A percentile compares a stretch with the other conserved stretches of the same genome.
These are phyloP conservation scores for Ctenoplectra terminalis DNA, from an alignment of 1,140 invertebrate species.

Conservation along the genomic window DNA sequence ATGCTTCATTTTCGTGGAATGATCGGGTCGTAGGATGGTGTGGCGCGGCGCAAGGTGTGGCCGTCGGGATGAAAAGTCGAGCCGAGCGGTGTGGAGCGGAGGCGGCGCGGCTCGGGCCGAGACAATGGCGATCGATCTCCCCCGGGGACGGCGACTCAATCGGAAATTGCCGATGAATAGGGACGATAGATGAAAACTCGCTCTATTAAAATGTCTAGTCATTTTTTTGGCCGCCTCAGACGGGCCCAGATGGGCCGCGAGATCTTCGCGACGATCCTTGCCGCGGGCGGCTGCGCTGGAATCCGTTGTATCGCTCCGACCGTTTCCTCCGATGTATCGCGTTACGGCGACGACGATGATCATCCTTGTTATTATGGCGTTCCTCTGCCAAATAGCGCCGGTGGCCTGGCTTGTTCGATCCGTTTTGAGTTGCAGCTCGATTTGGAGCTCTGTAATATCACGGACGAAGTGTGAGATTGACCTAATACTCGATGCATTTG, in stretches of 20 bases:
- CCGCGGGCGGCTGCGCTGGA: constrained; percentile 15
- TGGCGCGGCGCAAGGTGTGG: constrained; percentile 77
- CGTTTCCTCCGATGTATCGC: neutral
- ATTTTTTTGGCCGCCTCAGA: constrained; percentile 57
- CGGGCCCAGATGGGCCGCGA: neutral
- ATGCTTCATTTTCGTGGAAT: constrained; percentile 79
- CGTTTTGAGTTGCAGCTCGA: too few relatives aligned
- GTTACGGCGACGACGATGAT: constrained; percentile 4
- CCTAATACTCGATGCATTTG: too few relatives aligned
- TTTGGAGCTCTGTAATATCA: too few relatives aligned
- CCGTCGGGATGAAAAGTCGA: constrained; percentile 78
- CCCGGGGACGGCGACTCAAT: constrained; percentile 74
- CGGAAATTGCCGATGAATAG: constrained; percentile 80
- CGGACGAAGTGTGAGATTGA: too few relatives aligned
- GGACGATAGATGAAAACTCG: constrained; percentile 62
- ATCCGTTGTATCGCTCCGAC: neutral
- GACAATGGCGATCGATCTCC: constrained; percentile 78
- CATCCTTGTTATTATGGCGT: neutral
- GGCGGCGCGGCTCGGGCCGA: constrained; percentile 53
- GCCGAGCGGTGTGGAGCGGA: constrained; percentile 41
- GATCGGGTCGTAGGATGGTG: too few relatives aligned
- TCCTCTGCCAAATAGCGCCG: constrained; percentile 5
- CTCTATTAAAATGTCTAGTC: constrained; percentile 71
- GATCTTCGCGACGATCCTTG: constrained; percentile 20
- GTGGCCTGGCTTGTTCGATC: neutral